phyloP scores from a whole-genome alignment of 1,140 invertebrate genomes.

The Caenorhabditis tropicalis region DNA sequence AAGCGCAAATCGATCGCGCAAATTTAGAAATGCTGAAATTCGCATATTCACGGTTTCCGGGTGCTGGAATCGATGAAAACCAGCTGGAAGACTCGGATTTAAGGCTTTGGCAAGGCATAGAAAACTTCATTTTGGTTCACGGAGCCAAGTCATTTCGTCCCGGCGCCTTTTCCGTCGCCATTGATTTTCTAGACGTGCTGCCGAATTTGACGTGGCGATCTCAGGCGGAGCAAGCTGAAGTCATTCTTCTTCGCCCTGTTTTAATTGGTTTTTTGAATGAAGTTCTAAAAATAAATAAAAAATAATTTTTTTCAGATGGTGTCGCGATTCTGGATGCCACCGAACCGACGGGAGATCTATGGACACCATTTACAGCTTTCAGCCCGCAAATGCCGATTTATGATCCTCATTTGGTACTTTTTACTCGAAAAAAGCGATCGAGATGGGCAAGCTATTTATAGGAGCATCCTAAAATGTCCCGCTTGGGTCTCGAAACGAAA shows the following conservation, averaged over 20 bases:
- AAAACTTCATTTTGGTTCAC: no score
- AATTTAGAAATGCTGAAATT: constrained; percentile 7
- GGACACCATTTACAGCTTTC: background rate
- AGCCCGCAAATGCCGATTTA: background rate
- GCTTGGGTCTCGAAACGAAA: no score
- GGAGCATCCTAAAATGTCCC: no score
- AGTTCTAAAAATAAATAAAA: background rate
- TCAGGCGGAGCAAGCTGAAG: background rate
- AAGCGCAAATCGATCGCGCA: background rate
- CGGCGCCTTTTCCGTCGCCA: background rate
- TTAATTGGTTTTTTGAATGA: background rate
- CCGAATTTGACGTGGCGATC: background rate
- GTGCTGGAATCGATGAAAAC: background rate
- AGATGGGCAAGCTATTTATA: no score
- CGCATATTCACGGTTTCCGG: background rate
- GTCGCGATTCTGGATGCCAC: constrained; percentile 12
- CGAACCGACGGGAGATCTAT: background rate
- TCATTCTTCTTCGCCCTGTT: background rate
- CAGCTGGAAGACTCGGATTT: background rate
- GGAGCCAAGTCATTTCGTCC: no score
- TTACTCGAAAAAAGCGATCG: no score
- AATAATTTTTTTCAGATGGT: background rate
- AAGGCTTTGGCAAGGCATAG: no score
- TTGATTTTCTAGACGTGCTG: background rate
- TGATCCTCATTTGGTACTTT: background rate